Percentiles rank a stretch among this genome's conserved stretches.
Conservation (phyloP, 2,888 invertebrate species). For the Xestia xanthographa region DNA sequence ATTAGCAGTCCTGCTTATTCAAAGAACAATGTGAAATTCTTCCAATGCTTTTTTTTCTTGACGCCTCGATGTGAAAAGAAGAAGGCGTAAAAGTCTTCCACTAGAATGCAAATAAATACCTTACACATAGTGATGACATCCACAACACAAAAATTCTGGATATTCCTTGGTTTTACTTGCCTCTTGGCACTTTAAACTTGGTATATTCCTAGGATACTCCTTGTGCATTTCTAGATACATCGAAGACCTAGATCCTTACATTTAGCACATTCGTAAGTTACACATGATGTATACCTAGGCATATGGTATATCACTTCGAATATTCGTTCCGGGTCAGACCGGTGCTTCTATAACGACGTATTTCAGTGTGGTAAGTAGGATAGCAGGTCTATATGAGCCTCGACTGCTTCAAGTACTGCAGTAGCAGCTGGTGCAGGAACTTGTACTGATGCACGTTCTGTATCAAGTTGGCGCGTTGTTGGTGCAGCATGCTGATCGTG, state of each 20-base stretch:
- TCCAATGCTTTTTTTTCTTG: neutral
- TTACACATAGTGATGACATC: conserved; percentile 1
- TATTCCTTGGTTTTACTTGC: neutral
- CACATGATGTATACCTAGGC: neutral
- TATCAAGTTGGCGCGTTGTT: conserved; percentile 96
- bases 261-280: neutral
- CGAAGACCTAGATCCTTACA: neutral
- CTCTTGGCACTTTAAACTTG: neutral
- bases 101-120: conserved; percentile 8
- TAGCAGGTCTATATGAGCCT: conserved; percentile 92
- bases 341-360: neutral
- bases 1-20: conserved; percentile 9
- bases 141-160: neutral
- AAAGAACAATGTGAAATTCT: neutral
- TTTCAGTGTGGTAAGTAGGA: neutral
- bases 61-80: no score
- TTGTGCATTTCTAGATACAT: no score
- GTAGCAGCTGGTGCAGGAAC: conserved; percentile 96
- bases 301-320: neutral
- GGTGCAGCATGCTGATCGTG: conserved; percentile 94
- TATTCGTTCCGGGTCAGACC: neutral
- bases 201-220: neutral
- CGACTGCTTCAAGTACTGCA: conserved; percentile 96
- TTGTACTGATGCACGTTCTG: conserved; percentile 97
- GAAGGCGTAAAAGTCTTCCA: neutral